Percentiles rank a stretch among this genome's conserved stretches.
Conservation (phyloP, 1,140 invertebrate genomes). For the Penaeus japonicus region DNA sequence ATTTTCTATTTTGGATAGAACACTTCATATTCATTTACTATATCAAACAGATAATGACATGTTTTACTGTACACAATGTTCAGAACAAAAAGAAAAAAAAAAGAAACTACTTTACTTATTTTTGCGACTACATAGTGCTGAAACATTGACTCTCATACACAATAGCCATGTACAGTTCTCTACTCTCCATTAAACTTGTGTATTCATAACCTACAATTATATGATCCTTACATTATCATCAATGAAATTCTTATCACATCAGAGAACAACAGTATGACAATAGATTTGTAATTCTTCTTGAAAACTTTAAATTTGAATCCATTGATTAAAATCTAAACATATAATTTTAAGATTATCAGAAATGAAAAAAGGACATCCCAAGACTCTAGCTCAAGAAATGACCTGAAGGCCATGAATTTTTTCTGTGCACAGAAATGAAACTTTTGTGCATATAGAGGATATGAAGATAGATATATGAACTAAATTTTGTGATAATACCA, state of each 20-base stretch:
- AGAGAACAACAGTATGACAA: background rate
- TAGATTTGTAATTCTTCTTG: background rate
- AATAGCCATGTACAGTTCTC: too few relatives aligned
- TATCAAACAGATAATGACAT: too few relatives aligned
- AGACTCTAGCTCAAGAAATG: conserved; percentile 48
- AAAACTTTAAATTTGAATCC: background rate
- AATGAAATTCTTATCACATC: conserved; percentile 45
- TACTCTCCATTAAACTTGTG: too few relatives aligned
- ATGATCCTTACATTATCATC: background rate
- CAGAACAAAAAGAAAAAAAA: too few relatives aligned
- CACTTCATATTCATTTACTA: too few relatives aligned
- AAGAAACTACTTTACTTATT: too few relatives aligned
- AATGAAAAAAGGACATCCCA: conserved; percentile 25
- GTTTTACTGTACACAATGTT: too few relatives aligned
- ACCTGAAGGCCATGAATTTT: background rate
- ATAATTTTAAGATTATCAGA: background rate
- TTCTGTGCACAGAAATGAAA: conserved; percentile 45
- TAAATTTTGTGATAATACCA: too few relatives aligned
- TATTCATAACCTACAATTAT: background rate
- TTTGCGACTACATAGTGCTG: too few relatives aligned
- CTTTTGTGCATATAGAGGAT: conserved; percentile 31
- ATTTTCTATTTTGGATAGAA: too few relatives aligned
- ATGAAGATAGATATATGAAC: conserved; percentile 8
- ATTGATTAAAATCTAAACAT: background rate
- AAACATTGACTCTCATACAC: too few relatives aligned